Base-by-base conservation (phyloP, 2,113 vertebrate genomes). In the Leucopsar rothschildi region DNA sequence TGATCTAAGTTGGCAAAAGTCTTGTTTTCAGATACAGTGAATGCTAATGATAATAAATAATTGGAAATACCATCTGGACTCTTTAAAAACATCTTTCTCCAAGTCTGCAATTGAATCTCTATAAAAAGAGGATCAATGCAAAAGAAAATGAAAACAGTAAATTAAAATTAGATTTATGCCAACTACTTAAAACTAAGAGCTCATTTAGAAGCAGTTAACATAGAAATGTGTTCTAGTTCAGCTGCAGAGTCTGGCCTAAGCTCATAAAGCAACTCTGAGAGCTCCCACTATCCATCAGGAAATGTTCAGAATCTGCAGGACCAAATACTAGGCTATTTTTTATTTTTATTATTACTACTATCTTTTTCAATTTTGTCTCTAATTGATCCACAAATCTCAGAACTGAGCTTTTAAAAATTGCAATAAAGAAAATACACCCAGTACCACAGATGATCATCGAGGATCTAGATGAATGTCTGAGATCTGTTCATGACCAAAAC, bases 161-260 rank as follows among this genome's bases (percentile, higher is more conserved):
- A 91, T 97, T 82, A 96, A 96, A 95, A 95, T 88, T 73, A 92
- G 85, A 85, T 97, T 91, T 94, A 96, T 96, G 90, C 94, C 94
- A 94, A 72, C 90, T 82, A 86, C 87, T 96, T 93, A 80, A 90
- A 95, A 85, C 66, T 92, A 91, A 97, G 89, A 78, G 90, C 75
- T 94, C 88, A 88, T 95, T 96, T 95, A 95, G 89, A 94, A 92
- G 93, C 93, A 96, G 89, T 94, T 95, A 93, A 94, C 65, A 92
- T 72, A 87, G 88, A 95, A 93, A 96, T 94, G 80, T 35, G 71
- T 59, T 88, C 80, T 84, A 90, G 80, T 80, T 95, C 77, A 73
- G 84, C 75, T 40, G 69, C 88, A 50, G 59, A 83, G 49, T 69
- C 86, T 91, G 93, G 76, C 55, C 72, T 81, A 72, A 82, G 50